Base-by-base conservation (phyloP, 1,140 invertebrate species). In the Saccostrea echinata region DNA sequence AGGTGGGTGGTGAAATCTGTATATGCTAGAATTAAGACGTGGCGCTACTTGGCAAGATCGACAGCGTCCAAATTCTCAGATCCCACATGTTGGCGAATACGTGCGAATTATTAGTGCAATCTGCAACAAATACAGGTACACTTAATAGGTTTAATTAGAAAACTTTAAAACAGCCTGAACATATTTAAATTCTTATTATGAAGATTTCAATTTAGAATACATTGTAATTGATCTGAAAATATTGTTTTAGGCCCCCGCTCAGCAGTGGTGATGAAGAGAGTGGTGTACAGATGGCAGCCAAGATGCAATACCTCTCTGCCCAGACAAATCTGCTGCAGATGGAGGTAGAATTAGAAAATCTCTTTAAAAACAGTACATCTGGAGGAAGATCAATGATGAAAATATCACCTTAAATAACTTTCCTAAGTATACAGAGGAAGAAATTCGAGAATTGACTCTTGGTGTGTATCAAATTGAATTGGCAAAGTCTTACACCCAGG, bases 1-100 rank as follows among this genome's bases (percentile, higher is more conserved):
- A 3, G 84, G 18, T 85, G 13, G 84, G 27, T 68, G 27, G 84
- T 85, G 1, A 4, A 68, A 51, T 85, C 84, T 12, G 30, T 51
- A 27, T 64, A 85, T 85, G 84, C 27, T 1, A 68, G 84, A 30
- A 64, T 85, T 30, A 85, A 85, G 35, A n/a, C 33, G 8, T 71
- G 55, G 55, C 16, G 52, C 24, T 76, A 76, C 57, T 71, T 86
- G 55, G 84, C 68, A 18, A 68, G 33, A n/a, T n/a, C n/a, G n/a
- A 68, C 21, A 24, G 1, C 27, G 35, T 12, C 84, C 64, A 6
- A 71, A 43, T 8, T 71, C 52, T 18, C 84, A 76, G 13, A 24
- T 86, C 9, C 61, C 61, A 24, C 27, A 76, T 21, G 53, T 84
- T 27, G 51, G 82, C 0, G 51, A 84, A 3, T 52, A 84, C 12